Percentiles rank a stretch among this genome's conserved stretches.
Conservation (phyloP, 2,113 vertebrate genomes). For the Dromas ardeola region DNA sequence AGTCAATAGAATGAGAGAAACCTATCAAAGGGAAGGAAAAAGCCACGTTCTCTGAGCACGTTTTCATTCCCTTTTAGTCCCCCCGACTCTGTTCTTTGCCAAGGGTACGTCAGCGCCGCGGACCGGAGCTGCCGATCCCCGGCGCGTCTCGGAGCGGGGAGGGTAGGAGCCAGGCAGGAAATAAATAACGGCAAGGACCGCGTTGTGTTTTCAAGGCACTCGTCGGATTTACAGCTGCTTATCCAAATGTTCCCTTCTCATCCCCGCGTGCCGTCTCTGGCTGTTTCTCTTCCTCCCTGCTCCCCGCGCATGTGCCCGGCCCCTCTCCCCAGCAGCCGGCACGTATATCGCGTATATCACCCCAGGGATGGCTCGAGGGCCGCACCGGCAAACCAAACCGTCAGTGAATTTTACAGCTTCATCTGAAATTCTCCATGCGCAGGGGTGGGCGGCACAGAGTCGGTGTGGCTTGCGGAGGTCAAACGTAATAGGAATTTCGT, state of each 20-base stretch:
- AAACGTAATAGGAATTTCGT: not conserved
- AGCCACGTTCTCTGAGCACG: constrained; percentile 19
- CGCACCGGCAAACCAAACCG: accelerated
- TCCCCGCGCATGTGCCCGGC: accelerated
- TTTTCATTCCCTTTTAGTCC: constrained; percentile 15
- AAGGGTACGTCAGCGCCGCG: not conserved
- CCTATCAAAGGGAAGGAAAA: constrained; percentile 43
- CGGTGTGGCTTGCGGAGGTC: not conserved
- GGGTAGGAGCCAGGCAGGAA: not conserved
- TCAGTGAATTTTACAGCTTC: constrained; percentile 24
- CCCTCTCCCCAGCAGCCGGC: not conserved
- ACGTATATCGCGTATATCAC: not conserved
- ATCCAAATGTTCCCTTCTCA: not conserved
- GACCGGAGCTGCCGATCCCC: not conserved
- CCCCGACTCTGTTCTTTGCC: not conserved
- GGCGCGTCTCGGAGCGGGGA: not conserved
- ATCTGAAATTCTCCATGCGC: not conserved
- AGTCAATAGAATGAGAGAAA: constrained; percentile 58
- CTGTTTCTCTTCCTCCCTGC: not conserved
- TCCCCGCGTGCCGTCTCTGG: accelerated
- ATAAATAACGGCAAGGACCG: constrained; percentile 15
- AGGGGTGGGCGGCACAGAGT: too few relatives aligned
- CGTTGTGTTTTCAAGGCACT: not conserved
- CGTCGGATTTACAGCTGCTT: constrained; percentile 22
- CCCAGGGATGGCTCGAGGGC: not conserved